Evolutionary conservation across 2,888 invertebrate genomes (phyloP), one percentile per base, ranked within the genome.

Genomic region (Amorpha juglandis): DNA sequence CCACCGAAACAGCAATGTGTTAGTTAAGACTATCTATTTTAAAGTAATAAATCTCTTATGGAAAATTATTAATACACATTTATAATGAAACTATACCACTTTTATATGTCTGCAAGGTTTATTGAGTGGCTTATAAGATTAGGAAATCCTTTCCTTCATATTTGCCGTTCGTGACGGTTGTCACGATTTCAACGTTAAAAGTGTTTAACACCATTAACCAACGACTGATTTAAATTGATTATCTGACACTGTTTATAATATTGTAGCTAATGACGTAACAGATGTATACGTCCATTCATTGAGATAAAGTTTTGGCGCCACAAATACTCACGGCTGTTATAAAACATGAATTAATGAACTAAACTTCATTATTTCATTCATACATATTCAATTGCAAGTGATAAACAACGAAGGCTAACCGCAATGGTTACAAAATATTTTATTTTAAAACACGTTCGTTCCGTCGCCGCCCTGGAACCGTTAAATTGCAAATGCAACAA

Each of bases 101-200:
- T 14, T 33, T 48, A 63, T 65, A 58, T n/a, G 21, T 51, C 70
- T 74, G 67, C 63, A 64, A 67, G 69, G 63, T 66, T 55, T 58
- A 64, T 62, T 64, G 79, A 80, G 76, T 62, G 12, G 42, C 38
- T 21, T 6, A 21, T 33, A 16, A 27, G n/a, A 33, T 42, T 64
- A 12, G 38, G 53, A 55, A 45, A 52, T 53, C 11, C 42, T 8
- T 53, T 38, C 1, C 21, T 64, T 50, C 51, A 19, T 71, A 70
- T 67, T 67, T 52, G 62, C 63, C 48, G 70, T 71, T 84, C 82
- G 82, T 81, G 80, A 77, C 71, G 66, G 63, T 68, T 50, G 79
- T 84, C 86, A 86, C 85, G 84, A 86, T 75, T 78, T 74, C 69
- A 75, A 72, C 71, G 68, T 73, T 79, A 71, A 69, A 70, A 71